Base-by-base conservation (phyloP, 2,888 invertebrate genomes). In the Philereme transversata region DNA sequence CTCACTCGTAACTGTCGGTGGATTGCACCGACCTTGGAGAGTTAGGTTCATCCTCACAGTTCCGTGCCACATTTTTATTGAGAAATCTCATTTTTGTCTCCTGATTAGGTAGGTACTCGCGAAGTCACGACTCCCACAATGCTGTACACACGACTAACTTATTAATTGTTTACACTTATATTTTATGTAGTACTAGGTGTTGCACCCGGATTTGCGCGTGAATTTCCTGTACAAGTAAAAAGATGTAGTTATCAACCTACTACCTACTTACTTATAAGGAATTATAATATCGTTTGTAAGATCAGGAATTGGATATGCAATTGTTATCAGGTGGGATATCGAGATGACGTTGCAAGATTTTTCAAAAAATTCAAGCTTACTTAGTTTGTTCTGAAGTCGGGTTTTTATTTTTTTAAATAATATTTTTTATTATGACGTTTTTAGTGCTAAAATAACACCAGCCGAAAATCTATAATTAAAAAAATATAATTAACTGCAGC, bases 1-100 rank as follows among this genome's bases (percentile, higher is more conserved):
- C 86, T 84, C 56, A 88, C 86, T 84, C 88, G 60, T 80, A 87
- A 67, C 86, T 88, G 33, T 81, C 85, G 5, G 76, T 73, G 1
- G 90, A 87, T 49, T 77, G 75, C 41, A 86, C 73, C 0, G 90
- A 90, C 36, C 86, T 86, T 4, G 83, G 75, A 0, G 82, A 80
- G 0, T 84, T 82, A 11, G 81, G 76, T 5, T 76, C 79, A 36
- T 81, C 84, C 38, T 77, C 70, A 55, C 70, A 72, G 64, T 72
- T 71, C 57, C 61, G 47, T 33, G 51, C 45, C 43, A 45, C 45
- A 53, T 50, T 63, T 50, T 68, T 72, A 45, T 68, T 75, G 49
- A 75, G 63, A 43, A 74, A 75, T 53, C 82, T 73, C 84, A 86
- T 86, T 65, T 64, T 76, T 4, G 5, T 3, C n/a, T 5, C 4